A percentile compares a stretch with the other conserved stretches of the same genome.
Conservation (phyloP, 2,888 invertebrate species). For the Limnephilus rhombicus region DNA sequence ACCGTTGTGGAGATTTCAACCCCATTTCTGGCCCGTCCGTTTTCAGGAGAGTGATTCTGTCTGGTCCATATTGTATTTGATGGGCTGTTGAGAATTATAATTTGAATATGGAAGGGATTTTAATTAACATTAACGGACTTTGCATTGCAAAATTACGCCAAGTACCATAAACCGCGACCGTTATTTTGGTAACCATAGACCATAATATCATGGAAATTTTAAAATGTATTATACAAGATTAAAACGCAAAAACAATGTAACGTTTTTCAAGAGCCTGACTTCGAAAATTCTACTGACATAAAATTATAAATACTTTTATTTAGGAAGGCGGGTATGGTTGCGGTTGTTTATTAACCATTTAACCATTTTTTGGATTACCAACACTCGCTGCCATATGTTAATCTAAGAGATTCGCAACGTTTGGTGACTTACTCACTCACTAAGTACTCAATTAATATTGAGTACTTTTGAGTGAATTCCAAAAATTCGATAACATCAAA, state of each 20-base stretch:
- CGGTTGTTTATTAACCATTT: fast-evolving
- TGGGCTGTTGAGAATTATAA: not conserved
- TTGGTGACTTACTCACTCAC: no score
- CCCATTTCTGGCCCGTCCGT: not conserved
- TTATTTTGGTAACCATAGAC: not conserved
- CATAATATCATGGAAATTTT: not conserved
- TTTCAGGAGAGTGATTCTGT: not conserved
- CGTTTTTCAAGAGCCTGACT: no score
- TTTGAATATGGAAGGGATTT: not conserved
- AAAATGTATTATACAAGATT: not conserved
- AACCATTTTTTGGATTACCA: no score
- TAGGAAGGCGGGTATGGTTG: no score
- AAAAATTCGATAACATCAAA: no score
- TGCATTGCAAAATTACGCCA: not conserved
- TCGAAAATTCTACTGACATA: no score
- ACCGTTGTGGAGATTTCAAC: not conserved
- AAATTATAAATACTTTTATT: no score
- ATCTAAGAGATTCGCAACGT: no score
- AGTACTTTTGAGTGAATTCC: no score
- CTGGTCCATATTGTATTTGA: not conserved
- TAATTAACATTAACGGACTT: not conserved
- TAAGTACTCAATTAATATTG: no score
- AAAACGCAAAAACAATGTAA: not conserved
- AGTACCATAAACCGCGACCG: not conserved
- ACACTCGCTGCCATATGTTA: no score